Conservation (phyloP, 1,140 invertebrate genomes). For the Trissolcus basalis region DNA sequence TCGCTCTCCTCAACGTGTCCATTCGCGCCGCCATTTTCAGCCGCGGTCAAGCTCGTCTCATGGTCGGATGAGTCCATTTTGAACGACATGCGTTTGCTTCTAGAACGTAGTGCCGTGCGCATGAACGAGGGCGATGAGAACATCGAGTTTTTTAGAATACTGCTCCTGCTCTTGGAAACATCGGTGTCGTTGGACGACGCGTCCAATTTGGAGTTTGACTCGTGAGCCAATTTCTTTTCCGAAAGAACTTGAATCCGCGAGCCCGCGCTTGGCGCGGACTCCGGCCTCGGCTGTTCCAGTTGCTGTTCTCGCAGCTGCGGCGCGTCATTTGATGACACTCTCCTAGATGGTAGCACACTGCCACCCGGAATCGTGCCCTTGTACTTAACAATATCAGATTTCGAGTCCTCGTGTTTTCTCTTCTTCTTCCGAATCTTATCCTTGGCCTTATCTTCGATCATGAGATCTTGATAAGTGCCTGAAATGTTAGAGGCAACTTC, state of each 20-base stretch:
- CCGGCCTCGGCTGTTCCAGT: slow-evolving; percentile 40
- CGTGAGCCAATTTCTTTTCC: not conserved
- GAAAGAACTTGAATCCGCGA: slow-evolving; percentile 9
- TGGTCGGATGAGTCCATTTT: slow-evolving; percentile 14
- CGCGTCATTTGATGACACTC: slow-evolving; percentile 63
- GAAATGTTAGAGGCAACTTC: slow-evolving; percentile 85
- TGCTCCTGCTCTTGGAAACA: slow-evolving; percentile 4
- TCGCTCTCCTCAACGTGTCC: slow-evolving; percentile 70
- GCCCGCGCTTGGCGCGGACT: slow-evolving; percentile 62
- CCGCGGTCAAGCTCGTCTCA: slow-evolving; percentile 9
- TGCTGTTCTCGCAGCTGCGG: slow-evolving; percentile 14
- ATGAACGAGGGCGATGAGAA: slow-evolving; percentile 82
- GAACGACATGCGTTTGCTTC: slow-evolving; percentile 69
- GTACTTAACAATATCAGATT: slow-evolving; percentile 15
- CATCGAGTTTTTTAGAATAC: slow-evolving; percentile 60
- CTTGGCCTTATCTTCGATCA: slow-evolving; percentile 74
- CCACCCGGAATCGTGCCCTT: slow-evolving; percentile 44
- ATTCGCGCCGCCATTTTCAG: slow-evolving; percentile 68
- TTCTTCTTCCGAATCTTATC: slow-evolving; percentile 71
- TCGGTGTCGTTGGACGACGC: slow-evolving; percentile 5
- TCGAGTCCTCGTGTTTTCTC: slow-evolving; percentile 67
- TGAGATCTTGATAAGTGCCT: slow-evolving; percentile 77
- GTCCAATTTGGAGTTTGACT: slow-evolving; percentile 1
- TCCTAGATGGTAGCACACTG: slow-evolving; percentile 53
- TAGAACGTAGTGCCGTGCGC: slow-evolving; percentile 78